A percentile compares a stretch with the other conserved stretches of the same genome.
Evolutionary conservation across 1,140 invertebrate species (phyloP).

Genomic region (Polypedilum pembai): DNA sequence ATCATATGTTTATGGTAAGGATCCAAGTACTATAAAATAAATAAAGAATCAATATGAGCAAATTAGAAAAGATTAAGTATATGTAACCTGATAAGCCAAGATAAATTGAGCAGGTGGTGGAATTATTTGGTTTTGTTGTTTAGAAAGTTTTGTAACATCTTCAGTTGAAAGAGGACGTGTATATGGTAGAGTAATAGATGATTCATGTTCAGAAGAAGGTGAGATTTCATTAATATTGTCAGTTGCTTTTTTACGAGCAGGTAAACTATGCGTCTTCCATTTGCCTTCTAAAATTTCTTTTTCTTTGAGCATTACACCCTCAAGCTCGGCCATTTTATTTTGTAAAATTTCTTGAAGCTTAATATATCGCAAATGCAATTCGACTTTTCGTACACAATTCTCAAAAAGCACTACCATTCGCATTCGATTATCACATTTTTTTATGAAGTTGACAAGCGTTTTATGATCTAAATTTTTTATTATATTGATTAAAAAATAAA

Average conservation of each 20-base stretch:
- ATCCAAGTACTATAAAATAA: constrained; percentile 49
- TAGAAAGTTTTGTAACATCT: constrained; percentile 53
- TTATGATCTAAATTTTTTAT: constrained; percentile 59
- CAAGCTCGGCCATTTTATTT: constrained; percentile 77
- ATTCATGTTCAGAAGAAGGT: constrained; percentile 41
- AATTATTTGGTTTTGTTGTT: constrained; percentile 45
- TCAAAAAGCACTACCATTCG: constrained; percentile 92
- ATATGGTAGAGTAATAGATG: constrained; percentile 42
- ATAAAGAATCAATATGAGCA: no score
- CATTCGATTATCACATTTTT: constrained; percentile 81
- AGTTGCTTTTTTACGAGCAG: constrained; percentile 65
- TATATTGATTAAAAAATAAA: no score
- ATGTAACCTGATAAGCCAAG: constrained; percentile 51
- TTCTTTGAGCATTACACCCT: constrained; percentile 73
- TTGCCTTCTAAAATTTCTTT: constrained; percentile 72
- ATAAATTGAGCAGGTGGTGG: constrained; percentile 50
- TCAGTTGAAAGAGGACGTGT: constrained; percentile 61
- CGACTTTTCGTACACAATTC: constrained; percentile 88
- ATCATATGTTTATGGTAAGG: constrained; percentile 58
- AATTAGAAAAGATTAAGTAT: background rate
- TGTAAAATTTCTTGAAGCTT: constrained; percentile 77
- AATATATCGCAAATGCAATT: constrained; percentile 84
- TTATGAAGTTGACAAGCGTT: constrained; percentile 82
- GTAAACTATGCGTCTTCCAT: constrained; percentile 80
- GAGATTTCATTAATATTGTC: constrained; percentile 44